Evolutionary conservation across 2,888 invertebrate species (phyloP).

Genomic region (Bhutanitis thaidina): DNA sequence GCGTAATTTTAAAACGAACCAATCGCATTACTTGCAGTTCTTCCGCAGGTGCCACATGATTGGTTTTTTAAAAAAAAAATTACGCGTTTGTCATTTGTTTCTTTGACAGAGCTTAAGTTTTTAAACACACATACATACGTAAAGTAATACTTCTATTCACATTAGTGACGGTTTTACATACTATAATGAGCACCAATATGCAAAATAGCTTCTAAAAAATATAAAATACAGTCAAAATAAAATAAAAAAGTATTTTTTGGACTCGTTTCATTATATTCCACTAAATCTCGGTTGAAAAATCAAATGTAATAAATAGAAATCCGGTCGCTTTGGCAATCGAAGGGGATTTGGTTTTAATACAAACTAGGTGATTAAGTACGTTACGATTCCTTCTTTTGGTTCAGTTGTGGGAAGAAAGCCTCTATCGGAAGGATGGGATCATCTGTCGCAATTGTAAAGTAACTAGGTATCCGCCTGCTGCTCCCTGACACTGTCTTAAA

Average conservation of each 20-base stretch:
- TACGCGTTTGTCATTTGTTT: no score
- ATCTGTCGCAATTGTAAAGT: slow-evolving; percentile 87
- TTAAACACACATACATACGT: slow-evolving; percentile 22
- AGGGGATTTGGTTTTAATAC: slow-evolving; percentile 59
- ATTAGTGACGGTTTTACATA: slow-evolving; percentile 28
- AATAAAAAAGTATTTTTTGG: slow-evolving; percentile 23
- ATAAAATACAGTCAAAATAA: slow-evolving; percentile 19
- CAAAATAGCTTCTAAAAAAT: slow-evolving; percentile 21
- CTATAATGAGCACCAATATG: slow-evolving; percentile 49
- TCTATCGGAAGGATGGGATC: slow-evolving; percentile 90
- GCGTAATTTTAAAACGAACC: no score
- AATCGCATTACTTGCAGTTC: no score
- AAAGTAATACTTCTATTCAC: slow-evolving; percentile 18
- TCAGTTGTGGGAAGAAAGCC: slow-evolving; percentile 87
- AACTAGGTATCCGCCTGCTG: slow-evolving; percentile 82
- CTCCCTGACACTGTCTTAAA: slow-evolving; percentile 83
- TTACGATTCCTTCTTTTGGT: slow-evolving; percentile 80
- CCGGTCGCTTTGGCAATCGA: slow-evolving; percentile 66
- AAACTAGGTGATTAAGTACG: slow-evolving; percentile 40
- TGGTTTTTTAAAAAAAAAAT: no score
- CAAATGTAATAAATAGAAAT: slow-evolving; percentile 26
- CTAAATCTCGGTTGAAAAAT: neutral
- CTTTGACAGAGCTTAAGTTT: no score
- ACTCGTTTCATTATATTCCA: slow-evolving; percentile 14
- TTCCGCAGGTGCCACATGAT: no score